Conservation (phyloP, 2,888 invertebrate genomes). For the Drosophila suboccidentalis region DNA sequence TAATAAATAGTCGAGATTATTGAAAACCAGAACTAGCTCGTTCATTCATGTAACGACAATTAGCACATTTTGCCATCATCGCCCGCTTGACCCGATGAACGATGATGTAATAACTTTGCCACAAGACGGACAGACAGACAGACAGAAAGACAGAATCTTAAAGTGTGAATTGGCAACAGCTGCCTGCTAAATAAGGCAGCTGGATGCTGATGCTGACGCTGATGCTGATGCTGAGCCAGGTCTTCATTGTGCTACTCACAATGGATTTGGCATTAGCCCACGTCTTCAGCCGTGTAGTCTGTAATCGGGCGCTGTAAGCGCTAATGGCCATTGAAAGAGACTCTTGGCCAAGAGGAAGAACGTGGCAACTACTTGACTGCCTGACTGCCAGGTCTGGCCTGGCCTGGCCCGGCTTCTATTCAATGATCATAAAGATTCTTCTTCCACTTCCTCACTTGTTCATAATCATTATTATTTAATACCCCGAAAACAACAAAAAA, state of each 20-base stretch:
- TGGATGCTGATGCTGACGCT: conserved; percentile 20
- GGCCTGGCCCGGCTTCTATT: conserved; percentile 9
- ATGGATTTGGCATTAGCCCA: conserved; percentile 71
- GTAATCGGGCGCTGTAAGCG: conserved; percentile 79
- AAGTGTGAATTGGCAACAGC: conserved; percentile 75
- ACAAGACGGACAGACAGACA: conserved; percentile 14
- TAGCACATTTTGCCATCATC: conserved; percentile 57
- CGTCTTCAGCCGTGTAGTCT: conserved; percentile 61
- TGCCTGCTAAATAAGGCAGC: conserved; percentile 74
- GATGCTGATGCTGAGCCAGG: not conserved
- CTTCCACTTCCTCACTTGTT: conserved; percentile 78
- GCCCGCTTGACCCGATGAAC: conserved; percentile 13
- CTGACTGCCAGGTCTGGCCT: too few species aligned
- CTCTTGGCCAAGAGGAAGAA: conserved; percentile 37
- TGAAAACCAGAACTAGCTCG: conserved; percentile 42
- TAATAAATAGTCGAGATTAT: not conserved
- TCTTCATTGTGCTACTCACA: conserved; percentile 46
- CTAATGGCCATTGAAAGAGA: conserved; percentile 75
- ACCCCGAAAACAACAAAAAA: conserved; percentile 73
- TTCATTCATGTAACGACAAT: conserved; percentile 74
- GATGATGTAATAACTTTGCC: conserved; percentile 71
- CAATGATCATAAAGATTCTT: conserved; percentile 67
- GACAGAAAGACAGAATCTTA: conserved; percentile 19
- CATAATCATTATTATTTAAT: conserved; percentile 80
- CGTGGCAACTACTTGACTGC: conserved; percentile 38